Percentiles rank a stretch among this genome's conserved stretches.
phyloP scores from a whole-genome alignment of 2,888 invertebrate species.

The Caenorhabditis sp. region DNA sequence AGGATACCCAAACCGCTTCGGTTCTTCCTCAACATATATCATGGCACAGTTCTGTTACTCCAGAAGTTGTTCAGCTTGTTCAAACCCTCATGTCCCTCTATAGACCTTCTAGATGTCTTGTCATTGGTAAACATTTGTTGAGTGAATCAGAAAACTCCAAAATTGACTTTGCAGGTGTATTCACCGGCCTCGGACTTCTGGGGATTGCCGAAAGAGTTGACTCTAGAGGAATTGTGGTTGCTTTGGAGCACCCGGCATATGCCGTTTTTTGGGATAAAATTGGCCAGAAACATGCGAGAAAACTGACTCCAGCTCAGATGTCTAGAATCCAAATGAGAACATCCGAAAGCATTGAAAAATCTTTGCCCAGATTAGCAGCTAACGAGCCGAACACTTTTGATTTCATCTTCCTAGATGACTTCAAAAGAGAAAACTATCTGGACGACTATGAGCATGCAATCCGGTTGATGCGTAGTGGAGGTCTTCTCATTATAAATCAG shows the following conservation, averaged over 20 bases:
- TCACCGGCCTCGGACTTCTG: constrained; percentile 69
- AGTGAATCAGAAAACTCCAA: neutral
- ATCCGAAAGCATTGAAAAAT: constrained; percentile 69
- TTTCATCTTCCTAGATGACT: constrained; percentile 81
- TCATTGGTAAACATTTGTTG: constrained; percentile 74
- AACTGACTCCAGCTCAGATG: constrained; percentile 65
- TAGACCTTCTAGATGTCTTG: constrained; percentile 83
- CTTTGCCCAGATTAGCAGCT: constrained; percentile 65
- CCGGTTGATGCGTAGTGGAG: constrained; percentile 83
- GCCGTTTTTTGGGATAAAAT: constrained; percentile 74
- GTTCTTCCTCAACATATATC: constrained; percentile 68
- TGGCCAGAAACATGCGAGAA: constrained; percentile 72
- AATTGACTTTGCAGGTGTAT: constrained; percentile 56
- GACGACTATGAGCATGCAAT: constrained; percentile 84
- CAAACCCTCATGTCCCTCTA: constrained; percentile 80
- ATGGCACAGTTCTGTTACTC: constrained; percentile 77
- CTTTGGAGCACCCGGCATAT: constrained; percentile 75
- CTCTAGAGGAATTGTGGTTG: constrained; percentile 74
- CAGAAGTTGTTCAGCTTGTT: constrained; percentile 80
- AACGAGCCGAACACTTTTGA: constrained; percentile 74
- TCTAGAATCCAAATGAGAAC: constrained; percentile 75
- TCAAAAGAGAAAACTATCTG: constrained; percentile 83
- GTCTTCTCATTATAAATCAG: constrained; percentile 84
- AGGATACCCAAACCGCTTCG: constrained; percentile 73
- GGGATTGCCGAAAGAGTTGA: constrained; percentile 69